Percentiles rank a stretch among this genome's conserved stretches.
phyloP scores from a whole-genome alignment of 2,113 vertebrate genomes.

The Proteles cristata region DNA sequence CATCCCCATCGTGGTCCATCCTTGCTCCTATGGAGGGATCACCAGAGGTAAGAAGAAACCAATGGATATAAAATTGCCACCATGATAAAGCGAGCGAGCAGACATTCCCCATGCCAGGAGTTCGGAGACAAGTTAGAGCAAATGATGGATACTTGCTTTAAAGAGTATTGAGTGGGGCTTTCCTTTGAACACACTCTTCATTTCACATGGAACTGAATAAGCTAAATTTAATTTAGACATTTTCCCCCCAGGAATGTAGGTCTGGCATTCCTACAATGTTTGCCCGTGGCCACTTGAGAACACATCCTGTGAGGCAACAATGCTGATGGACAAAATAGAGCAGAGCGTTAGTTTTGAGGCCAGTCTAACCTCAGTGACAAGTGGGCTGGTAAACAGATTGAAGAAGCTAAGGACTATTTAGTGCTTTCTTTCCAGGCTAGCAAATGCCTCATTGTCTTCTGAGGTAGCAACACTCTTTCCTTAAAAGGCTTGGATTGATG shows the following conservation, averaged over 20 bases:
- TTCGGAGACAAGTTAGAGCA: neutral
- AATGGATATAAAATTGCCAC: neutral
- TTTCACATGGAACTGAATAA: constrained; percentile 59
- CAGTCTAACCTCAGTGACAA: constrained; percentile 11
- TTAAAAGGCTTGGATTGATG: constrained; percentile 77
- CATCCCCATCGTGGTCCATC: neutral
- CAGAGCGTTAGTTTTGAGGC: constrained; percentile 44
- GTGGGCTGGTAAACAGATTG: constrained; percentile 39
- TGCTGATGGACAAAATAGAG: neutral
- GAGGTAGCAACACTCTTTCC: constrained; percentile 63
- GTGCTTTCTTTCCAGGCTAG: constrained; percentile 54
- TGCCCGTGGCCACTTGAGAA: constrained; percentile 5
- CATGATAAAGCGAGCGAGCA: neutral
- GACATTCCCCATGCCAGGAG: neutral
- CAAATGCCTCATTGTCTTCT: constrained; percentile 56
- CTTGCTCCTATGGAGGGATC: neutral
- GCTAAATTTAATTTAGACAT: constrained; percentile 55
- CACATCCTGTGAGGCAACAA: neutral
- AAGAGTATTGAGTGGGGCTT: neutral
- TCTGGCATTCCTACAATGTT: constrained; percentile 14
- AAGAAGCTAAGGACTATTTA: constrained; percentile 51
- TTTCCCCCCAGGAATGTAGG: neutral
- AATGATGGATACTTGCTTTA: neutral
- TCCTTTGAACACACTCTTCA: constrained; percentile 55
- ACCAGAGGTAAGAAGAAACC: neutral